A percentile compares a stretch with the other conserved stretches of the same genome.
Evolutionary conservation across 2,888 invertebrate genomes (phyloP).

Genomic region (Hypselothyrea guttata): DNA sequence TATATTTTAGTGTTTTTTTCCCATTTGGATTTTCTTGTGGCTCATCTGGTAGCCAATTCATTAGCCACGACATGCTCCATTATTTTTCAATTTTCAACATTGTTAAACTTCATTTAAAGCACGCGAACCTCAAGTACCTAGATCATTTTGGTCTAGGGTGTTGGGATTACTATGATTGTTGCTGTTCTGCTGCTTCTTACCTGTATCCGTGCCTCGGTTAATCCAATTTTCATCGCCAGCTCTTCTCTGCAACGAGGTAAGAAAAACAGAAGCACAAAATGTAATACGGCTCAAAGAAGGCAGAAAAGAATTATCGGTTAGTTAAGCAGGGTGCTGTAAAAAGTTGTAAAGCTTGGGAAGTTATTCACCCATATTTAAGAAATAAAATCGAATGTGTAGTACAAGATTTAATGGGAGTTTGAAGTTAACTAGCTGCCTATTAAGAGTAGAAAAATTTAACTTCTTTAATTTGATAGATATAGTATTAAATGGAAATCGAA

Average conservation of each 20-base stretch:
- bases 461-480: too few relatives aligned
- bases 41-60: conserved; percentile 53
- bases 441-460: too few relatives aligned
- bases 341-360: neutral
- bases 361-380: neutral
- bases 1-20: neutral
- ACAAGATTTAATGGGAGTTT: too few relatives aligned
- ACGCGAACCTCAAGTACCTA: conserved; percentile 50
- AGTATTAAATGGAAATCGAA: neutral
- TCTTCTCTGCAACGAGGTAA: conserved; percentile 89
- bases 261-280: conserved; percentile 4
- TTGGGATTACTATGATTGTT: too few relatives aligned
- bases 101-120: conserved; percentile 61
- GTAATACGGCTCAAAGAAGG: conserved; percentile 16
- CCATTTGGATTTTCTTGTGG: conserved; percentile 12
- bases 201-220: conserved; percentile 97
- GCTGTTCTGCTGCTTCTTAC: conserved; percentile 83
- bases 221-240: conserved; percentile 95
- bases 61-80: conserved; percentile 77
- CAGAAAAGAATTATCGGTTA: conserved; percentile 14
- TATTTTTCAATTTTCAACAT: conserved; percentile 76
- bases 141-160: neutral
- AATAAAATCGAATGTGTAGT: too few relatives aligned
- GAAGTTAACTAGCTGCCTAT: too few relatives aligned
- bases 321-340: conserved; percentile 8